Base-by-base conservation (phyloP, 92 coral and sea anemone species). In the Palythoa caribaeorum region DNA sequence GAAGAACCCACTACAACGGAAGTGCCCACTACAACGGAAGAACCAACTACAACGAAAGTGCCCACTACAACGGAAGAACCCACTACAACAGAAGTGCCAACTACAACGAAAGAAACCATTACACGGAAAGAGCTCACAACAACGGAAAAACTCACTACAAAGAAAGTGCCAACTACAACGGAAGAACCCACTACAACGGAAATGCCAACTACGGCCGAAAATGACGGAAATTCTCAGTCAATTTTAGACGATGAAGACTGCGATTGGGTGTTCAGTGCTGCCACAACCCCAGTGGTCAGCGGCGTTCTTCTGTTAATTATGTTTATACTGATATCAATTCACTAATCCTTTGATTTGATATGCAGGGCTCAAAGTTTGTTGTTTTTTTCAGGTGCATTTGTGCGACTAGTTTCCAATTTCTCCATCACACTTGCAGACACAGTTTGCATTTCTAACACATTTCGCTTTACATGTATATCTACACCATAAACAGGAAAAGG, bases 11-110 rank as follows among this genome's bases (percentile, higher is more conserved):
- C 92, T 17, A 84, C 92, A 14, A 65, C 92, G 6, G 85, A 65
- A 51, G 36, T n/a, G 20, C 92, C 92, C 1, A 89, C 89, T 16
- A 89, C 89, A 17, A 84, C 83, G 10, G 84, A 2, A 87, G 79
- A 9, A 10, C 59, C 78, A 3, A 73, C 78, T 38, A 73, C 78
- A 28, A 28, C 28, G 28, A 0, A 28, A 28, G 28, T 28, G 28
- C 28, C 28, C 28, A 28, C 92, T 17, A 84, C 92, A 14, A 65
- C 92, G 6, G 80, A 65, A 51, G 36, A 37, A 19, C 92, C 92
- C 1, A 89, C 89, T 16, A 89, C 89, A 17, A 84, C 83, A 4
- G 84, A 2, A 87, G 79, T 17, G 19, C 77, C 83, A 0, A 83
- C 80, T 15, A 88, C 91, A 16, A 83, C 91, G 4, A 83, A 60